Base-by-base conservation (phyloP, 2,113 vertebrate genomes). In the Accipiter cooperii region DNA sequence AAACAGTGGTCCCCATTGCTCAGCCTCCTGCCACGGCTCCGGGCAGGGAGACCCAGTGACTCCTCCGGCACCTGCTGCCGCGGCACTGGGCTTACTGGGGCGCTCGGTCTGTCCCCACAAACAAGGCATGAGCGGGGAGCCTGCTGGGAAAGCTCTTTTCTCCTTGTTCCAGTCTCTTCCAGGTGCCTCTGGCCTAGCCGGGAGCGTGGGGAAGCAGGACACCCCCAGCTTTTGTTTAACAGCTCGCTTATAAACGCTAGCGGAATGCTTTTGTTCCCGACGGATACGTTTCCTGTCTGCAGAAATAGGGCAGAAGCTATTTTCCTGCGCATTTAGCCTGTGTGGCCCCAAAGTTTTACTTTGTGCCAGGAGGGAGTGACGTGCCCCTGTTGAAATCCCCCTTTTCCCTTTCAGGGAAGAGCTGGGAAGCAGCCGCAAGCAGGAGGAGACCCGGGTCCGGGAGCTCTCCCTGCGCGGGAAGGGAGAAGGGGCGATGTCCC, bases 61-160 rank as follows among this genome's bases (percentile, higher is more conserved):
- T 38, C 11, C 26, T 46, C 36, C 2, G 0, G 5, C 0, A 0
- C 5, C 2, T 42, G 55, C 33, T 78, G 46, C 64, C 0, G 0
- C 10, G 60, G 28, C 20, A 1, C 1, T 52, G 42, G 46, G 6
- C n/a, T 85, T n/a, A 13, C 44, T 58, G 13, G 34, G 24, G 21
- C 1, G 0, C 47, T 70, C 3, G 0, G 13, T 44, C 51, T 42
- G 52, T n/a, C 29, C 29, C 21, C 29, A 46, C 8, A 34, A 42
- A 5, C 6, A 31, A 51, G n/a, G 29, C 4, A 0, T 24, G 44
- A 58, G 31, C 5, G 1, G 13, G 14, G 4, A 86, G 3, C 0
- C 0, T 69, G 44, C 24, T 9, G 13, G 74, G 11, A 25, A 84
- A 83, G 9, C 16, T 18, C 17, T 69, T 29, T 70, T 42, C 38